Percentiles rank a stretch among this genome's conserved stretches.
Evolutionary conservation across 2,888 invertebrate species (phyloP).

Genomic region (Priocnemis perturbator): DNA sequence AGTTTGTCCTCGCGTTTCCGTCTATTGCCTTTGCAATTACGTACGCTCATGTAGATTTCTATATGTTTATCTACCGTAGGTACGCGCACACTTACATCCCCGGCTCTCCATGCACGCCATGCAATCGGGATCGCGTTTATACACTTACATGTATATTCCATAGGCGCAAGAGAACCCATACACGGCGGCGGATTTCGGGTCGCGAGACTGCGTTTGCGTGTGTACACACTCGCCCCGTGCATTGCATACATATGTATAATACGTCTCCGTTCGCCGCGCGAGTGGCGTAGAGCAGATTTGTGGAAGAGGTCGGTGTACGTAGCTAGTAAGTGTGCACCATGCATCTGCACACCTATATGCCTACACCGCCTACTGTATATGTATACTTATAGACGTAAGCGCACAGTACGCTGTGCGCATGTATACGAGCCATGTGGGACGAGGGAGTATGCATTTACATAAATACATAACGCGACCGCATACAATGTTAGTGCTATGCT

Average conservation of each 20-base stretch:
- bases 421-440: conserved; percentile 42
- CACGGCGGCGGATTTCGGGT: conserved; percentile 4
- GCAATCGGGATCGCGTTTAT: conserved; percentile 31
- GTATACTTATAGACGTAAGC: conserved; percentile 32
- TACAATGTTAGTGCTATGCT: conserved; percentile 75
- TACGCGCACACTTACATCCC: conserved; percentile 33
- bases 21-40: too few species aligned
- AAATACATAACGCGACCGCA: conserved; percentile 75
- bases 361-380: conserved; percentile 8
- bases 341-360: conserved; percentile 39
- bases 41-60: too few species aligned
- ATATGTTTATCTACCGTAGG: too few species aligned
- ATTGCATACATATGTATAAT: conserved; percentile 47
- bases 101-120: conserved; percentile 42
- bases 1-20: too few species aligned
- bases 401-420: conserved; percentile 35
- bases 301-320: conserved; percentile 51
- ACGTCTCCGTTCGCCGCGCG: conserved; percentile 41
- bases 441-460: conserved; percentile 73
- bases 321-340: conserved; percentile 36
- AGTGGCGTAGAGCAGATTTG: conserved; percentile 51
- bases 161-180: conserved; percentile 18
- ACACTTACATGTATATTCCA: conserved; percentile 41
- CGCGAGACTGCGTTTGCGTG: conserved; percentile 25
- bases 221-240: conserved; percentile 29